Conservation (phyloP, 2,113 vertebrate species). For the Tupaia tana region DNA sequence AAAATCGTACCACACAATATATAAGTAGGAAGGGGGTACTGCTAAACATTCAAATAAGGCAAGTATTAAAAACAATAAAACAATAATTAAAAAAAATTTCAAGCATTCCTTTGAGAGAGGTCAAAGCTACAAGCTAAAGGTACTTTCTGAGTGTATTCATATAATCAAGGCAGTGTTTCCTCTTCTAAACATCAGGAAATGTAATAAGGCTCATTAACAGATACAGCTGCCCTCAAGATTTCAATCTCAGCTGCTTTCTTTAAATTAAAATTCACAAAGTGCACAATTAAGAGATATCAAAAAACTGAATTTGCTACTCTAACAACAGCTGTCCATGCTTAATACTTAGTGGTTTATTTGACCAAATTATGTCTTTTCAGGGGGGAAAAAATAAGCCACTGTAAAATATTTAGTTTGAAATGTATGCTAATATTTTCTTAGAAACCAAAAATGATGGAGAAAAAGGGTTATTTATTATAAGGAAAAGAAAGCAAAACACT, state of each 20-base stretch:
- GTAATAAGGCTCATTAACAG: constrained; percentile 88
- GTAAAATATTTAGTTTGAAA: constrained; percentile 89
- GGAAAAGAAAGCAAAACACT: constrained; percentile 89
- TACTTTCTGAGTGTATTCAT: constrained; percentile 83
- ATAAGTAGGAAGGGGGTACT: constrained; percentile 90
- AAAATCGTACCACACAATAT: constrained; percentile 98
- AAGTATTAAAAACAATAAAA: constrained; percentile 91
- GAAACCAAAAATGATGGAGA: constrained; percentile 88
- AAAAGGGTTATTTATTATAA: constrained; percentile 86
- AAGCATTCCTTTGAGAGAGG: constrained; percentile 87
- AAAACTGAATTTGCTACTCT: constrained; percentile 89
- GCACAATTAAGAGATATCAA: constrained; percentile 90
- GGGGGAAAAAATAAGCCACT: constrained; percentile 86
- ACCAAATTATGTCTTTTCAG: constrained; percentile 85
- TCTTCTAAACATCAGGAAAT: constrained; percentile 79
- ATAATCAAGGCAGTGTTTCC: constrained; percentile 84
- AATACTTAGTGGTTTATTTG: constrained; percentile 92
- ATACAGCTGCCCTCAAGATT: constrained; percentile 92
- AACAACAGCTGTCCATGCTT: constrained; percentile 90
- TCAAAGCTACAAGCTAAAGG: constrained; percentile 92
- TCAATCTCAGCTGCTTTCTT: constrained; percentile 86
- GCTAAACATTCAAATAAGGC: constrained; percentile 92
- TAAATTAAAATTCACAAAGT: constrained; percentile 92
- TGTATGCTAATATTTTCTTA: constrained; percentile 86
- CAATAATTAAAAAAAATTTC: constrained; percentile 86